Evolutionary conservation across 2,797 vertebrate species (phyloP), one percentile per base, ranked within the genome.

Genomic region (Pangasius sanitwongsei): DNA sequence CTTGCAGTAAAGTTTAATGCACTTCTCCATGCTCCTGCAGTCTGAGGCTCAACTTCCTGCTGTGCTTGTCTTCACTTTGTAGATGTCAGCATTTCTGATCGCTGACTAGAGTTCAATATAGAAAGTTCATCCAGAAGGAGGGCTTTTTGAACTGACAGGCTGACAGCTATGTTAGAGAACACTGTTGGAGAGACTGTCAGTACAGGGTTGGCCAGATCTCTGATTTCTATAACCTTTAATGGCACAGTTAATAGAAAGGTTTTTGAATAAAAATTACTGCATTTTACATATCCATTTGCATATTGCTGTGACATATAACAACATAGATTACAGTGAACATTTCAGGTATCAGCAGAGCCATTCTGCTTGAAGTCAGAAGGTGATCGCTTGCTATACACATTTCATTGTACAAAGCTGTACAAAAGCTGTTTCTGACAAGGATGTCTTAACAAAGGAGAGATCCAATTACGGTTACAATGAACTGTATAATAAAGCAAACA

Each of bases 31-130:
- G 70, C 87, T 87, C 59, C 59, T 78, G 63, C 67, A 72, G n/a
- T 70, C 85, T 90, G 86, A 88, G 77, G 53, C 63, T 74, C 74
- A 83, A 72, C 70, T 83, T 86, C 86, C 87, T 70, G 72, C 89
- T 83, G 77, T 3, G 87, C n/a, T 55, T 85, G 89, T 87, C 82
- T 59, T 78, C 77, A 31, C 37, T 70, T 31, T 67, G 88, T 82
- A 82, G 84, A 89, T 70, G 87, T 83, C 57, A 85, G 83, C 87
- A 82, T 89, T 80, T 89, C 70, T 89, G 86, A 91, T 65, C 41
- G 25, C 16, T n/a, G 80, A 89, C 4, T 86, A 37, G 89, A 84
- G 87, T 89, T 88, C 83, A 81, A 59, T 67, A 18, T 75, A 83
- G 28, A 88, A 67, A 80, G 70, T 72, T 86, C 65, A 55, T 81